phyloP scores from a whole-genome alignment of 2,888 invertebrate species.

The Andrena trimmerana region DNA sequence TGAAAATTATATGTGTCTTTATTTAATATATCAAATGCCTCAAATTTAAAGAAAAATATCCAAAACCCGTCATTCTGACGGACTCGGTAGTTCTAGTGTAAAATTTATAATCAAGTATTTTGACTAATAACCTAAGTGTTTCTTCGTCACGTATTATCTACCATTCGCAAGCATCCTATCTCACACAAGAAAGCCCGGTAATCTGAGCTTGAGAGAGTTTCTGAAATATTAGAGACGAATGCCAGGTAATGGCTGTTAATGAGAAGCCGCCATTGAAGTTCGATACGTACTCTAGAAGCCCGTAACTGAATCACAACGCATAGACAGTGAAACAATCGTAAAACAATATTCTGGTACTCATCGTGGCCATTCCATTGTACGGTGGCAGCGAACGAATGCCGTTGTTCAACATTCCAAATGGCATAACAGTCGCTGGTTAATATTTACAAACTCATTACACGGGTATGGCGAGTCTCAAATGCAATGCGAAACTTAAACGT shows the following conservation, averaged over 20 bases:
- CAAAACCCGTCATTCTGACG: too few relatives aligned
- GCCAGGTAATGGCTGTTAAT: not conserved
- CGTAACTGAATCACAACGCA: slow-evolving; percentile 16
- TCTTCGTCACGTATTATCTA: not conserved
- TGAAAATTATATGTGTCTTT: too few relatives aligned
- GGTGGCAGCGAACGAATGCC: not conserved
- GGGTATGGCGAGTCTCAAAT: not conserved
- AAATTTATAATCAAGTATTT: not conserved
- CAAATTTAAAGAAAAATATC: too few relatives aligned
- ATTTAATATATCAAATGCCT: too few relatives aligned
- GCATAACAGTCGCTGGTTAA: not conserved
- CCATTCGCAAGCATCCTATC: not conserved
- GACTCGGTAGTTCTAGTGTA: too few relatives aligned
- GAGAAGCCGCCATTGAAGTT: slow-evolving; percentile 3
- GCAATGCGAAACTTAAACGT: slow-evolving; percentile 14
- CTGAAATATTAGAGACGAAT: not conserved
- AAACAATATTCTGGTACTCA: not conserved
- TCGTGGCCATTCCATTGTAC: not conserved
- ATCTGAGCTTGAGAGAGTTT: not conserved
- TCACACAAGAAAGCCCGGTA: not conserved
- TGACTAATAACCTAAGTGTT: not conserved
- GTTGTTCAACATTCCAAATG: not conserved
- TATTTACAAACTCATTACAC: slow-evolving; percentile 22
- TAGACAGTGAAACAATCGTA: not conserved
- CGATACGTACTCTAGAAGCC: slow-evolving; percentile 1